phyloP scores from a whole-genome alignment of 2,888 invertebrate species.

The Nephrotoma flavescens region DNA sequence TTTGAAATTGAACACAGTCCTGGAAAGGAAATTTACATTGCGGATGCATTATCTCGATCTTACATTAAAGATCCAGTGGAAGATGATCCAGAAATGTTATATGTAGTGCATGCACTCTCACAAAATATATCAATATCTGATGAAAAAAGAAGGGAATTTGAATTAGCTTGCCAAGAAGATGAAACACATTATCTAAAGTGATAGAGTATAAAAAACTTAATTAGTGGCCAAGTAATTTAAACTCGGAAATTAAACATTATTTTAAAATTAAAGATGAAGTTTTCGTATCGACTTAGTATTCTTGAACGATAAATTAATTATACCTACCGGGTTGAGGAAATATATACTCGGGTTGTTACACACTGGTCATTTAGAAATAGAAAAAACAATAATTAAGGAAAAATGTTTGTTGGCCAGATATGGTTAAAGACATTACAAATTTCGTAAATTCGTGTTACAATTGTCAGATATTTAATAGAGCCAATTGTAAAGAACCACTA shows the following conservation, averaged over 20 bases:
- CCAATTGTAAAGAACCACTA: background rate
- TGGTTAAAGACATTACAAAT: background rate
- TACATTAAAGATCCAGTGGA: background rate
- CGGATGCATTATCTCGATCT: background rate
- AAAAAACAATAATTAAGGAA: background rate
- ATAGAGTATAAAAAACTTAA: background rate
- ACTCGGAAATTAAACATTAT: background rate
- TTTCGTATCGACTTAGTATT: background rate
- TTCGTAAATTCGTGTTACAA: background rate
- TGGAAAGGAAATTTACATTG: background rate
- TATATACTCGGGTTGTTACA: background rate
- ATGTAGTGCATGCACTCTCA: too few relatives aligned
- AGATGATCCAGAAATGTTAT: too few relatives aligned
- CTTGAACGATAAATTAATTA: background rate
- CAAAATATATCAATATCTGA: too few relatives aligned
- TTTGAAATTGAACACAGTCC: slow-evolving; percentile 1
- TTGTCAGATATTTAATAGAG: background rate
- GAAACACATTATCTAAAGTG: background rate
- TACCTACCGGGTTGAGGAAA: background rate
- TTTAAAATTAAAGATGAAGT: slow-evolving; percentile 6
- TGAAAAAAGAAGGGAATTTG: background rate
- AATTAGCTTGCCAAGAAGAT: background rate
- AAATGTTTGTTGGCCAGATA: slow-evolving; percentile 7
- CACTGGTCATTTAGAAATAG: slow-evolving; percentile 5
- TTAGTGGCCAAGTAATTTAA: background rate